Conservation (phyloP, 2,797 vertebrate genomes). For the Sebastes elongatus region DNA sequence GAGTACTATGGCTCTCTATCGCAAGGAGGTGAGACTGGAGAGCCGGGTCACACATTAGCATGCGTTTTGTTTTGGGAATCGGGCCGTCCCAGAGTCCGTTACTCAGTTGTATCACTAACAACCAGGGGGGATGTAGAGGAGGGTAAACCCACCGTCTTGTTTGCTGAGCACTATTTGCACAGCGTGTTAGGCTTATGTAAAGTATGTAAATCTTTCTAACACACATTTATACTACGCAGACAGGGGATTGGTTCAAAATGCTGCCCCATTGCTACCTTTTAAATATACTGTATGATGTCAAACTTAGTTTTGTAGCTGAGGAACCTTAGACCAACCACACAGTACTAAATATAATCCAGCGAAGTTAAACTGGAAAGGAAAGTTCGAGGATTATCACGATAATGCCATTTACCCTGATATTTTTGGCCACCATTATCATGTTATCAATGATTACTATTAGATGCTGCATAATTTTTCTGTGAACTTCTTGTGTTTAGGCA, state of each 20-base stretch:
- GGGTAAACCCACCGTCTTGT: conserved; percentile 53
- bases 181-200: conserved; percentile 57
- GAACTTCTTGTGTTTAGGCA: too few relatives aligned
- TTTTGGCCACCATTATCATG: neutral
- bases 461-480: too few relatives aligned
- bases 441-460: too few relatives aligned
- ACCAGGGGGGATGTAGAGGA: conserved; percentile 36
- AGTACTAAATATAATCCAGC: neutral
- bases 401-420: neutral
- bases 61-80: conserved; percentile 76
- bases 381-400: neutral
- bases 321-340: neutral
- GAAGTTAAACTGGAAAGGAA: neutral
- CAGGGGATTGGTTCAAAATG: neutral
- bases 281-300: neutral
- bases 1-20: conserved; percentile 73
- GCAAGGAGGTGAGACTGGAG: conserved; percentile 71
- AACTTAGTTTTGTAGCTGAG: neutral
- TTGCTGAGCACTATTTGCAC: conserved; percentile 62
- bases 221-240: conserved; percentile 43
- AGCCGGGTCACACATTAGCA: conserved; percentile 80
- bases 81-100: conserved; percentile 58
- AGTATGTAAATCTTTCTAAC: conserved; percentile 58
- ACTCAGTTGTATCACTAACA: conserved; percentile 61
- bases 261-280: neutral